Evolutionary conservation across 1,140 invertebrate species (phyloP), one percentile per base, ranked within the genome.

Genomic region (Drosophila nebulosa): DNA sequence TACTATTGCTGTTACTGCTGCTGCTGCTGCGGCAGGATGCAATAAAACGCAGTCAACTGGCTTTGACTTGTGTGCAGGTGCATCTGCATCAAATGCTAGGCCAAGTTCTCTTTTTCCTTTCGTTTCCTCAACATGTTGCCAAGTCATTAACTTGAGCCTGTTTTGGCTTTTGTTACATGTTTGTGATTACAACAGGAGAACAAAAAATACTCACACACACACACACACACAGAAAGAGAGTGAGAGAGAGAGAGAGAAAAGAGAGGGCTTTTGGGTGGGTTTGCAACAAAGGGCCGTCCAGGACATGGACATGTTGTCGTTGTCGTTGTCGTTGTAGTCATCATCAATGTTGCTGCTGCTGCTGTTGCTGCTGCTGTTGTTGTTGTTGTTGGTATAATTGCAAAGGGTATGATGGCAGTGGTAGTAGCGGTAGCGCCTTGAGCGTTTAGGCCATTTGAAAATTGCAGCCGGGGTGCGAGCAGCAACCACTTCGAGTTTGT

Each of bases 81-180:
- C 70, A 73, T 73, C 69, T 69, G 71, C 73, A 74, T 74, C 74
- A 69, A 77, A 77, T 77, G 74, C 61, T 74, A 64, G 22, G 60
- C 53, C 62, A 70, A 66, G 75, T 67, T 46, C 39, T 46, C 39
- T 46, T 46, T 46, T 46, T 46, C 39, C 39, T 46, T 46, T 46
- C 39, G 39, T 46, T 46, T 46, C 76, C 68, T 67, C 81, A 85
- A 78, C 81, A 85, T 85, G 81, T 86, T 86, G 81, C 81, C 81
- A 86, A 86, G 81, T 86, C 81, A 86, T 86, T 86, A 86, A 86
- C 78, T 80, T 78, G 81, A 88, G 81, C 83, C 81, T 86, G 81
- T 80, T 81, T 69, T 78, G 74, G 81, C 81, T 75, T 86, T 86
- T 86, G 81, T 86, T 86, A 77, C 83, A 88, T 88, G 74, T 88